Percentiles rank a stretch among this genome's conserved stretches.
Conservation (phyloP, 2,113 vertebrate genomes). For the Aegithalos caudatus region DNA sequence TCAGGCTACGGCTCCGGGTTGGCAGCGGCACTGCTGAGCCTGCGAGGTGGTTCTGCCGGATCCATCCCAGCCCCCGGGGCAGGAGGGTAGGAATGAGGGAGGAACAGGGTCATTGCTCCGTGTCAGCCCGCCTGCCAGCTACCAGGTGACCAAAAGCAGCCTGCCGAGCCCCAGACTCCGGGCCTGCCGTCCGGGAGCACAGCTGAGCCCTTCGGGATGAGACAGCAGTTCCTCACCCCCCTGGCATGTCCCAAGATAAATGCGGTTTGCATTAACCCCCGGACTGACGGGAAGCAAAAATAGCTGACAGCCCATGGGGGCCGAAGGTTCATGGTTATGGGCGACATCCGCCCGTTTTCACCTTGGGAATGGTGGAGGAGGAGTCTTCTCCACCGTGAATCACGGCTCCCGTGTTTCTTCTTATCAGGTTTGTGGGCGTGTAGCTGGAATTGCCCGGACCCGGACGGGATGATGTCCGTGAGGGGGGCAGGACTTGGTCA, state of each 20-base stretch:
- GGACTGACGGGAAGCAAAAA: not conserved
- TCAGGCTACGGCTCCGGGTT: not conserved
- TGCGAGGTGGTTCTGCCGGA: not conserved
- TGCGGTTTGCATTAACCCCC: rapidly evolving
- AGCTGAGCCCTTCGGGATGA: not conserved
- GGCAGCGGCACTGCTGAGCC: not conserved
- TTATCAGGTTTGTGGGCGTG: constrained; percentile 2
- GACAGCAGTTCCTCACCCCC: not conserved
- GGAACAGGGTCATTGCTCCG: not conserved
- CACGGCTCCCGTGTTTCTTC: not conserved
- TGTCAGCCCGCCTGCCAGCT: not conserved
- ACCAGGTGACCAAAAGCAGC: not conserved
- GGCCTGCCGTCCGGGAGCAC: not conserved
- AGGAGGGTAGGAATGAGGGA: not conserved
- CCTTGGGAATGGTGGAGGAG: not conserved
- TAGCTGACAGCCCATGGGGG: not conserved
- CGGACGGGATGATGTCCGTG: not conserved
- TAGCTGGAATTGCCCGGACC: not conserved
- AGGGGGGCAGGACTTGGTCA: not conserved
- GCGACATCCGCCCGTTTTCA: not conserved
- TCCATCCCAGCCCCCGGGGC: rapidly evolving
- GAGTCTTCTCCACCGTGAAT: not conserved
- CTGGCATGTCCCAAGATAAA: not conserved
- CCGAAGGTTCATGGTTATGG: not conserved
- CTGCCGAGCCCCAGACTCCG: not conserved